phyloP scores from a whole-genome alignment of 2,888 invertebrate genomes.

The Noctua fimbriata region DNA sequence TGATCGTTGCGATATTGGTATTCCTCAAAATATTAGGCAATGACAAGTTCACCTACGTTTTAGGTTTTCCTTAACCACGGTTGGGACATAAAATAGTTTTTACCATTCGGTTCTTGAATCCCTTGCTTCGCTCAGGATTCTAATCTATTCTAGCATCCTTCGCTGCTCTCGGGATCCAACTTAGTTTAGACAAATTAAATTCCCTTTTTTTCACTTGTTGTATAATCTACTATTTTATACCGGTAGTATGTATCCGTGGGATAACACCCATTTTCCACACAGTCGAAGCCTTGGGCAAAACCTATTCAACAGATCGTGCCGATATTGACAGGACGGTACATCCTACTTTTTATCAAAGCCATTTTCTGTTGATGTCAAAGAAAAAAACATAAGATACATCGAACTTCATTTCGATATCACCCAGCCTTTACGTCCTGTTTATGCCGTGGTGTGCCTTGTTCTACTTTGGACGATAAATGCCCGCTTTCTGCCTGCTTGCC shows the following conservation, averaged over 20 bases:
- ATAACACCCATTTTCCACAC: neutral
- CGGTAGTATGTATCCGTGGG: neutral
- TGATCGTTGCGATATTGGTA: neutral
- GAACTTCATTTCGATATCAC: constrained; percentile 31
- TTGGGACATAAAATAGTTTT: neutral
- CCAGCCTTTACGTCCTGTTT: constrained; percentile 26
- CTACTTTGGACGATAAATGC: constrained; percentile 39
- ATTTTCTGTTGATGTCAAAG: neutral
- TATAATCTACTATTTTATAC: too few species aligned
- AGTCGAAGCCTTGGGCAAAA: neutral
- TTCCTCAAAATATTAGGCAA: neutral
- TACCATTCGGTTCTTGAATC: neutral
- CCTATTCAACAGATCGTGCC: neutral
- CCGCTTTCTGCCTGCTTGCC: constrained; percentile 15
- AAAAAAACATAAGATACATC: constrained; percentile 14
- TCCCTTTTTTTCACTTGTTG: too few species aligned
- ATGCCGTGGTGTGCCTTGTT: constrained; percentile 27
- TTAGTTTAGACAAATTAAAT: too few species aligned
- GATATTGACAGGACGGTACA: neutral
- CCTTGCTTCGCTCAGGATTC: too few species aligned
- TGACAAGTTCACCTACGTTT: neutral
- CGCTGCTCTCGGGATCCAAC: too few species aligned
- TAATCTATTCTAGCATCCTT: too few species aligned
- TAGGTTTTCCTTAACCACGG: neutral
- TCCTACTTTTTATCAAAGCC: neutral